Evolutionary conservation across 2,888 invertebrate species (phyloP).

Genomic region (Silvanus unidentatus): DNA sequence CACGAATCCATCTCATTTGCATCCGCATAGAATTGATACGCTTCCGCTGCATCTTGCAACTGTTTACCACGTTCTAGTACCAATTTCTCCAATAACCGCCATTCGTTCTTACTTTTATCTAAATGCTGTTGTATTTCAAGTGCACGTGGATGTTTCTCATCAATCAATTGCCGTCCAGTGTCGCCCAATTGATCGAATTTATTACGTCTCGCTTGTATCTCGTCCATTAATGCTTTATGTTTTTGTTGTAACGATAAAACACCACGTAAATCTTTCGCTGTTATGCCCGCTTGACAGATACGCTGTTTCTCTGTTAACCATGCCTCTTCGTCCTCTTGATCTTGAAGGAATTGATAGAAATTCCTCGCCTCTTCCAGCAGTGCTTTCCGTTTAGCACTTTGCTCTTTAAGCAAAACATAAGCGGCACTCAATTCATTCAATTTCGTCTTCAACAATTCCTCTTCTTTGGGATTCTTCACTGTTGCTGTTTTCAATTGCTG

Average conservation of each 20-base stretch:
- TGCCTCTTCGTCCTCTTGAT: conserved; percentile 95
- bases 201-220: conserved; percentile 72
- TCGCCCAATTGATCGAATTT: conserved; percentile 70
- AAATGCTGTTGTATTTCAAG: conserved; percentile 76
- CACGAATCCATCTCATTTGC: conserved; percentile 97
- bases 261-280: conserved; percentile 87
- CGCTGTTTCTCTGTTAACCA: conserved; percentile 95
- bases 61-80: conserved; percentile 69
- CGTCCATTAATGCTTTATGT: conserved; percentile 84
- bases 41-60: conserved; percentile 82
- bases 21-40: conserved; percentile 95
- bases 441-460: conserved; percentile 61
- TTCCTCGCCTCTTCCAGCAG: conserved; percentile 87
- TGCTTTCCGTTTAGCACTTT: conserved; percentile 71
- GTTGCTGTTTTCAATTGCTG: conserved; percentile 23
- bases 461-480: conserved; percentile 51
- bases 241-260: conserved; percentile 87
- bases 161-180: conserved; percentile 56
- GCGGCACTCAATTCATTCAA: conserved; percentile 71
- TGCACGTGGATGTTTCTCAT: conserved; percentile 75
- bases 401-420: conserved; percentile 60
- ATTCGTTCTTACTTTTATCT: conserved; percentile 73
- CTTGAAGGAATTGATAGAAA: conserved; percentile 92
- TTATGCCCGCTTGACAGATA: conserved; percentile 86
- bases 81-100: conserved; percentile 82